Percentiles rank a stretch among this genome's conserved stretches.
These are phyloP conservation scores for Lacerta bilineata DNA, from an alignment of 2,797 vertebrate species.

Conservation along the genomic window DNA sequence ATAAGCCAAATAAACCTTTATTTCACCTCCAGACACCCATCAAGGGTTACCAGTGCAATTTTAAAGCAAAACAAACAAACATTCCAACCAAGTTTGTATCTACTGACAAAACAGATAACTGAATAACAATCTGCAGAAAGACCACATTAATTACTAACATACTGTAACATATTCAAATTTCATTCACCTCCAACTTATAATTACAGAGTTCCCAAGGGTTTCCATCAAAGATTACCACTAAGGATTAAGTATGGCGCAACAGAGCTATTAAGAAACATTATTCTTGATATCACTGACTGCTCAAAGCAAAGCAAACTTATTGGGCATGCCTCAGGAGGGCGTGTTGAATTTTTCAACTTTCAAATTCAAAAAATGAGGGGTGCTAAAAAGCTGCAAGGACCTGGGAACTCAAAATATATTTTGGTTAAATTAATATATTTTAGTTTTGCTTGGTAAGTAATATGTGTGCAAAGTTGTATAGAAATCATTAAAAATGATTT, in stretches of 20 bases:
- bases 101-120: neutral
- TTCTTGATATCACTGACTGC: neutral
- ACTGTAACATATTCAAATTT: neutral
- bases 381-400: no score
- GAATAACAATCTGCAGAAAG: neutral
- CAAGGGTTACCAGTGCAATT: neutral
- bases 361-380: no score
- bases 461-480: no score
- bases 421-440: no score
- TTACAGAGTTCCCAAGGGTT: neutral
- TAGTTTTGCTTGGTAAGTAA: no score
- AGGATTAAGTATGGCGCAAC: neutral
- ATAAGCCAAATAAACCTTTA: neutral
- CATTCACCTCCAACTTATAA: neutral
- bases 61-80: neutral
- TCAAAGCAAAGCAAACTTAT: neutral
- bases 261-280: slow-evolving; percentile 15
- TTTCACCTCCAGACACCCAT: neutral
- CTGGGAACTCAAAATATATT: no score
- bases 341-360: no score
- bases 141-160: neutral
- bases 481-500: no score
- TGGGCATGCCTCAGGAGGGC: neutral
- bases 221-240: neutral
- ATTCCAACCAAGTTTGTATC: neutral